Conservation (phyloP, 2,888 invertebrate genomes). For the Platycheirus rosarum region DNA sequence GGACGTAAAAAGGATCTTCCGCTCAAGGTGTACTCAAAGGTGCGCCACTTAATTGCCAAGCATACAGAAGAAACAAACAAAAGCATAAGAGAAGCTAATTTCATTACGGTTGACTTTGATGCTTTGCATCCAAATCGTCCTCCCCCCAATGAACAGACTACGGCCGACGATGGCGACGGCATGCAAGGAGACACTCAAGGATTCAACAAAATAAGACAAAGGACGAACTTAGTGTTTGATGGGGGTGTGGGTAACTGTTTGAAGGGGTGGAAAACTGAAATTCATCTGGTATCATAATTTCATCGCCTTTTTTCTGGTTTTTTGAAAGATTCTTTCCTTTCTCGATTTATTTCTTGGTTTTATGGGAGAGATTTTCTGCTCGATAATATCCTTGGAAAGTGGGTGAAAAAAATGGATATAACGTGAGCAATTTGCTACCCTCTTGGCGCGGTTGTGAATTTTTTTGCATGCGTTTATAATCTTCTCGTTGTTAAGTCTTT, state of each 20-base stretch:
- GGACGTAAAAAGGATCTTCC: slow-evolving; percentile 50
- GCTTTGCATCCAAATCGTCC: slow-evolving; percentile 31
- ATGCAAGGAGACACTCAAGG: slow-evolving; percentile 56
- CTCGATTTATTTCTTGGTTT: slow-evolving; percentile 9
- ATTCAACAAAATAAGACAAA: slow-evolving; percentile 61
- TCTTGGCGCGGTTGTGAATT: slow-evolving; percentile 58
- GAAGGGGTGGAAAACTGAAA: slow-evolving; percentile 57
- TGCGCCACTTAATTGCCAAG: slow-evolving; percentile 74
- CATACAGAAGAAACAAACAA: slow-evolving; percentile 48
- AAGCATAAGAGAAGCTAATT: slow-evolving; percentile 56
- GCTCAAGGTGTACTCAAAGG: slow-evolving; percentile 73
- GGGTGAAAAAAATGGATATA: slow-evolving; percentile 50
- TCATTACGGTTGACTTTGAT: slow-evolving; percentile 74
- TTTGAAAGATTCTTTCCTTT: slow-evolving; percentile 28
- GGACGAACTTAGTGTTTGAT: slow-evolving; percentile 35
- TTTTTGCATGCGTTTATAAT: slow-evolving; percentile 72
- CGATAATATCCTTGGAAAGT: slow-evolving; percentile 22
- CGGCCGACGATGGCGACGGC: not conserved
- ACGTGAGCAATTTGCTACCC: slow-evolving; percentile 49
- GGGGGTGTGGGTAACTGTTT: too few relatives aligned
- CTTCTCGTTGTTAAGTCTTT: slow-evolving; percentile 57
- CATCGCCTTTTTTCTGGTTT: slow-evolving; percentile 31
- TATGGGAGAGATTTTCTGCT: slow-evolving; percentile 6
- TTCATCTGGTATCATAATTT: slow-evolving; percentile 72
- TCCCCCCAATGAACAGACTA: slow-evolving; percentile 57